Percentiles rank a stretch among this genome's conserved stretches.
These are phyloP conservation scores for Acleris cristana DNA, from an alignment of 2,888 invertebrate genomes.

Conservation along the genomic window DNA sequence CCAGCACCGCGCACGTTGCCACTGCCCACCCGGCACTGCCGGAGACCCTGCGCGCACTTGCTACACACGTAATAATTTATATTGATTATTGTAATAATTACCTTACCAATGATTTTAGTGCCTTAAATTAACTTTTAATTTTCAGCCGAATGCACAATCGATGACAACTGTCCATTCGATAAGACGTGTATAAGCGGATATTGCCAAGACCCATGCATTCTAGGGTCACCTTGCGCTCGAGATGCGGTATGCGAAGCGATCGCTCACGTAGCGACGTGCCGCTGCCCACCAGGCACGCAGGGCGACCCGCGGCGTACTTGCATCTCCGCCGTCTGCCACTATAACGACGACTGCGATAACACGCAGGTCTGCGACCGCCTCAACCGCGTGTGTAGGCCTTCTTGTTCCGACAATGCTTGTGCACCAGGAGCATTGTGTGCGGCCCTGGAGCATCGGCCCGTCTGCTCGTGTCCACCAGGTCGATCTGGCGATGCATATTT, in stretches of 20 bases:
- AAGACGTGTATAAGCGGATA: conserved; percentile 91
- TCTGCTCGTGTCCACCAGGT: conserved; percentile 90
- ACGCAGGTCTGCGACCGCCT: conserved; percentile 93
- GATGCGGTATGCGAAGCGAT: conserved; percentile 90
- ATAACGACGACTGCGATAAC: conserved; percentile 94
- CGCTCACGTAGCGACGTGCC: conserved; percentile 91
- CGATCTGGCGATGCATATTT: conserved; percentile 91
- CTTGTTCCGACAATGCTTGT: conserved; percentile 92
- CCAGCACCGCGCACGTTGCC: conserved; percentile 92
- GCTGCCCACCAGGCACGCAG: conserved; percentile 93
- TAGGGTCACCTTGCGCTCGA: conserved; percentile 89
- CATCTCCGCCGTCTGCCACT: conserved; percentile 92
- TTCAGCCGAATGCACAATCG: conserved; percentile 91
- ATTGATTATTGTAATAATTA: background rate
- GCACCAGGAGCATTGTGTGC: conserved; percentile 90
- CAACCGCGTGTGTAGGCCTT: conserved; percentile 92
- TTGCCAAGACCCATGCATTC: conserved; percentile 90
- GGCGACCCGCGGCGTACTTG: conserved; percentile 93
- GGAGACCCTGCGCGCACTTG: conserved; percentile 94
- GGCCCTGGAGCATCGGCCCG: conserved; percentile 89
- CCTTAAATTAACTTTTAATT: conserved; percentile 37
- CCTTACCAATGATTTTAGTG: background rate
- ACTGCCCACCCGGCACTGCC: conserved; percentile 92
- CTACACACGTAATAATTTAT: conserved; percentile 89
- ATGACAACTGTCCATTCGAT: conserved; percentile 93